phyloP scores from a whole-genome alignment of 2,113 vertebrate genomes.

The Alexandromys fortis region DNA sequence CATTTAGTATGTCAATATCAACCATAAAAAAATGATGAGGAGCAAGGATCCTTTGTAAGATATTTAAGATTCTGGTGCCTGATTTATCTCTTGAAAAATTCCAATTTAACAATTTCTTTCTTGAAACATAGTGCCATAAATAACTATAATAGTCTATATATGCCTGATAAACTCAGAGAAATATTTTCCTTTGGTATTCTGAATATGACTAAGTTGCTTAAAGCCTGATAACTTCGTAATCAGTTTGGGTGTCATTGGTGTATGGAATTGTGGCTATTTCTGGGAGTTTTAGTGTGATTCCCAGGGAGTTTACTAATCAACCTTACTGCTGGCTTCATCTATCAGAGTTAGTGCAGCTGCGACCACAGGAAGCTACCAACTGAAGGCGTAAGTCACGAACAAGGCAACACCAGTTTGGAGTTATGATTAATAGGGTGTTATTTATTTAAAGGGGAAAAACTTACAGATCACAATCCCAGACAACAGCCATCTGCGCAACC shows the following conservation, averaged over 20 bases:
- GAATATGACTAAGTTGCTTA: background rate
- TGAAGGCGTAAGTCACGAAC: too few species aligned
- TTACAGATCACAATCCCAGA: too few species aligned
- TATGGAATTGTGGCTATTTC: constrained; percentile 18
- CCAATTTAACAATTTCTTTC: background rate
- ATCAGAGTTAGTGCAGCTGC: background rate
- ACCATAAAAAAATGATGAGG: background rate
- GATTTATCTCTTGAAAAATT: background rate
- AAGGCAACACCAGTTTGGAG: too few species aligned
- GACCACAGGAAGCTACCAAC: background rate
- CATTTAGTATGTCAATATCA: background rate
- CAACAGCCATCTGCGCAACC: too few species aligned
- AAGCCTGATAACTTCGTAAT: background rate
- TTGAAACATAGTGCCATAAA: background rate
- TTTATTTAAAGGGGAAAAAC: too few species aligned
- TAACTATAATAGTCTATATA: background rate
- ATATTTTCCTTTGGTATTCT: background rate
- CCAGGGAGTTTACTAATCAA: constrained; percentile 36
- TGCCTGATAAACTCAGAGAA: background rate
- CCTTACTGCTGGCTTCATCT: constrained; percentile 6
- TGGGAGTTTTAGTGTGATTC: background rate
- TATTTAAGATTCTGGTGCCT: too few species aligned
- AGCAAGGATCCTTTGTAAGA: background rate
- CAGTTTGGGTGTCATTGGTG: background rate
- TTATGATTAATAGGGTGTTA: too few species aligned